Evolutionary conservation across 2,113 vertebrate genomes (phyloP), one percentile per base, ranked within the genome.

Genomic region (Cinclus mexicanus): DNA sequence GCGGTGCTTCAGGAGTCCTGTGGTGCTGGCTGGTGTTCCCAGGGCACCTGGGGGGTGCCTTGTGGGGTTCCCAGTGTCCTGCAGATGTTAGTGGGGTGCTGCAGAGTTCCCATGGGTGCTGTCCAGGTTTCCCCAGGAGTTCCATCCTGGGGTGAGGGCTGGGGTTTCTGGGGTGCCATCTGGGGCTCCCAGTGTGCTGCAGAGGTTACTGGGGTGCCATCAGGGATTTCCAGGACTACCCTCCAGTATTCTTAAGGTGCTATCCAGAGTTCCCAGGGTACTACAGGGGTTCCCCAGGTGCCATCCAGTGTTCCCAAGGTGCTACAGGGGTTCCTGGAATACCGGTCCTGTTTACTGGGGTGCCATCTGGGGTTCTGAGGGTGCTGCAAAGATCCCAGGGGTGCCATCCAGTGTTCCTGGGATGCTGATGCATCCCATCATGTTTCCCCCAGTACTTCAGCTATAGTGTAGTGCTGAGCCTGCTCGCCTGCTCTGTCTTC

Each of bases 401-500:
- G 29, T 67, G 25, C 52, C 17, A 31, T 4, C 74, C 1, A 4
- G 21, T 31, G 26, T 37, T 49, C 7, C 2, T 3, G 3, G 44
- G 88, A 21, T 69, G 42, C 65, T 0, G 1, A 31, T 11, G 14
- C 69, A 39, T 25, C 42, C 37, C 67, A 1, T 9, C 8, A 1
- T 77, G 65, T 42, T 22, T n/a, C 47, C 60, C 14, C 5, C 79
- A 99, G 99, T 99, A 99, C 97, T 99, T 99, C 96, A 98, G 98
- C 94, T 99, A 99, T 98, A 99, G 98, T 25, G 97, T 99, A 96
- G 97, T 99, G 97, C 98, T 99, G 95, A 99, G 98, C 92, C 98
- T 99, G 94, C 96, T 99, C 96, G 99, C 99, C 97, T 99, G 99
- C 97, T 99, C 99, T 9, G 99, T 99, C 97, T 99, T 99, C 98